Percentiles rank a stretch among this genome's conserved stretches.
Evolutionary conservation across 2,888 invertebrate genomes (phyloP).

Genomic region (Ellobium chinense): DNA sequence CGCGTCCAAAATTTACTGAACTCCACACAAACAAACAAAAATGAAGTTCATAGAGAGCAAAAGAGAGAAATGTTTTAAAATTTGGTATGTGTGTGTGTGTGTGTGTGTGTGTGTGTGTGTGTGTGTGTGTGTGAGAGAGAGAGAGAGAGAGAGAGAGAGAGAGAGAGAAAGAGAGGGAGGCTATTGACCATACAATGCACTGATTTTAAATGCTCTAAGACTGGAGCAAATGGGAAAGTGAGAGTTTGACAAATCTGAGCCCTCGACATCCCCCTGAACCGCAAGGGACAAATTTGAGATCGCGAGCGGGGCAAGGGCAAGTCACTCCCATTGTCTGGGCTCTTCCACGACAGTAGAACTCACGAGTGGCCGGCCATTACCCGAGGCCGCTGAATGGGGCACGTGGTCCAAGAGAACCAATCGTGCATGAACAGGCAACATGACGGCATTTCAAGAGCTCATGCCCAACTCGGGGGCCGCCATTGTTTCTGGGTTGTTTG

Average conservation of each 20-base stretch:
- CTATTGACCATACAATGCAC: neutral
- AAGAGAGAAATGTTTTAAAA: no score
- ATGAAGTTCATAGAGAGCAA: no score
- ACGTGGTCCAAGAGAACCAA: neutral
- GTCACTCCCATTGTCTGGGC: neutral
- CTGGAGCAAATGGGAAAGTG: conserved; percentile 7
- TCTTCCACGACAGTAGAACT: neutral
- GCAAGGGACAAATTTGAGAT: neutral
- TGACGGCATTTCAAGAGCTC: conserved; percentile 3
- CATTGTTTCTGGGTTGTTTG: neutral
- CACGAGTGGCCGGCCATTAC: neutral
- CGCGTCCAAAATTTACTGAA: no score
- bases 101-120: no score
- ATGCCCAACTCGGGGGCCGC: neutral
- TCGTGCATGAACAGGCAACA: conserved; percentile 32
- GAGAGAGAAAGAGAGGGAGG: conserved; percentile 1
- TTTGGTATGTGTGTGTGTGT: no score
- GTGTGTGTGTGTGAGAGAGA: conserved; percentile 5
- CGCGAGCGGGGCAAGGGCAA: neutral
- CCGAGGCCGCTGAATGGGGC: neutral
- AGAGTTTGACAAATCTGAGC: conserved; percentile 35
- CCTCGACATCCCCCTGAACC: neutral
- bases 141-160: conserved; percentile 26
- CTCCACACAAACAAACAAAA: no score
- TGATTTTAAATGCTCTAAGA: neutral